Conservation (phyloP, 2,797 vertebrate species). For the Aldrovandia affinis region DNA sequence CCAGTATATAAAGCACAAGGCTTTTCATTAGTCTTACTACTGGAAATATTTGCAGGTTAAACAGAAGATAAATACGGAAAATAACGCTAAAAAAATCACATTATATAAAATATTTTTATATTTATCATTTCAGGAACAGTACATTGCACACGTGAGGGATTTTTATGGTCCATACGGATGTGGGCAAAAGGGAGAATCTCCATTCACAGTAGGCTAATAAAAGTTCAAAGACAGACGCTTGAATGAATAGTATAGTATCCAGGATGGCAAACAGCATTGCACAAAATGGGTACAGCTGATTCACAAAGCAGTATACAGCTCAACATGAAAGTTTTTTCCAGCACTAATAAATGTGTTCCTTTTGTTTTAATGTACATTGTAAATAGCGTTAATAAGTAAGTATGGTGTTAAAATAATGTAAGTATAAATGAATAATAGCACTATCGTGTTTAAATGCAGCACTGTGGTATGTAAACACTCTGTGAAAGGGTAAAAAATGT, state of each 20-base stretch:
- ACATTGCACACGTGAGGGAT: conserved; percentile 16
- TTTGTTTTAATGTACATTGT: conserved; percentile 15
- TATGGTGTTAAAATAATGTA: conserved; percentile 7
- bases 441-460: background rate
- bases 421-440: background rate
- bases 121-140: conserved; percentile 22
- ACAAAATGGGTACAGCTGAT: conserved; percentile 18
- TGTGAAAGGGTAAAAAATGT: background rate
- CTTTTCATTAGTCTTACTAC: background rate
- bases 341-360: background rate
- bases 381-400: conserved; percentile 1
- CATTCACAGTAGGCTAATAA: conserved; percentile 17
- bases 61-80: background rate
- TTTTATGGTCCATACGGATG: background rate
- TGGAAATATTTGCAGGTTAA: background rate
- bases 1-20: background rate
- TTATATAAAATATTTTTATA: conserved; percentile 28
- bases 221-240: conserved; percentile 22
- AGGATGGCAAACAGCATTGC: background rate
- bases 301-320: conserved; percentile 7
- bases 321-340: conserved; percentile 19
- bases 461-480: background rate
- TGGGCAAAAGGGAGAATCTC: background rate
- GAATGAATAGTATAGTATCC: conserved; percentile 16
- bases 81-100: conserved; percentile 9